Percentiles rank a stretch among this genome's conserved stretches.
These are phyloP conservation scores for Macrosteles quadrilineatus DNA, from an alignment of 1,140 invertebrate species.

Conservation along the genomic window DNA sequence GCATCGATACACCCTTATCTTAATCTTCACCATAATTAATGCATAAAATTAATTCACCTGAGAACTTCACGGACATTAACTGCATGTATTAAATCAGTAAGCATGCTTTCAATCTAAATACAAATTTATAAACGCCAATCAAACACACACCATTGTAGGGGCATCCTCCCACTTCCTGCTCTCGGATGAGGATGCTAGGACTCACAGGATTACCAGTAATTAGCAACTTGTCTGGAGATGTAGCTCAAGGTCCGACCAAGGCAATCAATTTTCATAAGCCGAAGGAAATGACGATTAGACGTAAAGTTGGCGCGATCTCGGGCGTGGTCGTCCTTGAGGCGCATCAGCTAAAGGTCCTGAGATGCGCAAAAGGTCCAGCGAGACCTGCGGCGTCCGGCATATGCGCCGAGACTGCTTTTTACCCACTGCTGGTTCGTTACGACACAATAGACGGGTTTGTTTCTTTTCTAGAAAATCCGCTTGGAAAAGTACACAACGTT, in stretches of 20 bases:
- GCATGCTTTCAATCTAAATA: too few species aligned
- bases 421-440: background rate
- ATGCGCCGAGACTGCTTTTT: background rate
- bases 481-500: too few species aligned
- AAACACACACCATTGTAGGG: too few species aligned
- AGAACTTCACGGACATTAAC: too few species aligned
- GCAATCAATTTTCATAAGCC: conserved; percentile 26
- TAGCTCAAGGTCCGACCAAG: conserved; percentile 14
- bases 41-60: too few species aligned
- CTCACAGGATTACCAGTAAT: conserved; percentile 5
- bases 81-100: too few species aligned
- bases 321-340: conserved; percentile 11
- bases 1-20: background rate
- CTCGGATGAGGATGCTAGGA: too few species aligned
- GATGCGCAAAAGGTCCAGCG: too few species aligned
- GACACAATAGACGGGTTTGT: too few species aligned
- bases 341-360: conserved; percentile 12
- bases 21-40: background rate
- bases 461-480: too few species aligned
- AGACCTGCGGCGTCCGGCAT: background rate
- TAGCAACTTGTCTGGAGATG: conserved; percentile 14
- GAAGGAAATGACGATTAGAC: conserved; percentile 5
- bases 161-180: too few species aligned
- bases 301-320: background rate
- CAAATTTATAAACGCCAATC: too few species aligned